phyloP scores from a whole-genome alignment of 2,888 invertebrate species.

The Heliconius charithonia region DNA sequence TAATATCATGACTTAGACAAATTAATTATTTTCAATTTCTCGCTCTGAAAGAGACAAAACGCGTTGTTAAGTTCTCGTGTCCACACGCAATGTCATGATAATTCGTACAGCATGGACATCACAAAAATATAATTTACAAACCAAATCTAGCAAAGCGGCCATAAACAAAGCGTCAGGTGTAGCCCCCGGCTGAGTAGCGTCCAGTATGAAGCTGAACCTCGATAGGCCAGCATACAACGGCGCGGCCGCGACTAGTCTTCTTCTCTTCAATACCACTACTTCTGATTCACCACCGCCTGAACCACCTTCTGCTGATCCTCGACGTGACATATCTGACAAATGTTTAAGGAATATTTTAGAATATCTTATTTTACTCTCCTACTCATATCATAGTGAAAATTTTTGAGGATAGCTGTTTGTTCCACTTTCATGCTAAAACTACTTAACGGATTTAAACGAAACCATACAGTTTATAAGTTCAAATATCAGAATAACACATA shows the following conservation, averaged over 20 bases:
- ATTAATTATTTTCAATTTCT: no score
- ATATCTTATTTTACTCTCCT: no score
- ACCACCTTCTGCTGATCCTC: conserved; percentile 92
- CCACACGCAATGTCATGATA: no score
- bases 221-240: conserved; percentile 94
- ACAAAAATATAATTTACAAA: conserved; percentile 69
- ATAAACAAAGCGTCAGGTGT: conserved; percentile 98
- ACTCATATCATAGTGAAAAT: no score
- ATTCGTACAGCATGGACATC: background rate
- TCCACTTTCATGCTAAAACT: no score
- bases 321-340: conserved; percentile 83
- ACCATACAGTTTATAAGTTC: no score
- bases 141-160: conserved; percentile 96
- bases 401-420: no score
- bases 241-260: conserved; percentile 90
- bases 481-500: no score
- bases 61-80: no score
- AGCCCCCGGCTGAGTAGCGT: conserved; percentile 97
- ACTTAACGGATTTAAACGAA: no score
- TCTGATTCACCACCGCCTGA: conserved; percentile 90
- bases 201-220: conserved; percentile 95
- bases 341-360: background rate
- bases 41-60: no score
- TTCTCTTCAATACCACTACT: conserved; percentile 93
- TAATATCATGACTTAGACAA: no score